A percentile compares a stretch with the other conserved stretches of the same genome.
These are phyloP conservation scores for Tapera naevia DNA, from an alignment of 2,797 vertebrate genomes.

Conservation along the genomic window DNA sequence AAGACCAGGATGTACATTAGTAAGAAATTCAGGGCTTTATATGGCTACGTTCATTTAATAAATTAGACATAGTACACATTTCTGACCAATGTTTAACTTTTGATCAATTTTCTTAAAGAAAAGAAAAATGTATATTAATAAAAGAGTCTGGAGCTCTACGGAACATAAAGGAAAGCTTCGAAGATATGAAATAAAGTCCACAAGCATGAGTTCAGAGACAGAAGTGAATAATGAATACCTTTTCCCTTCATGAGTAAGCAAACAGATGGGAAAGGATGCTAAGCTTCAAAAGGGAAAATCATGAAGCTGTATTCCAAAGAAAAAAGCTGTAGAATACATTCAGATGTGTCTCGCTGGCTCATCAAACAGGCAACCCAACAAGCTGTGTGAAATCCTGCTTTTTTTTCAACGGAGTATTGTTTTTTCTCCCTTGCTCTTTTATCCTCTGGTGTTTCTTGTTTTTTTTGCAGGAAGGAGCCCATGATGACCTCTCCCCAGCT, in stretches of 20 bases:
- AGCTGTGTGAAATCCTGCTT: background rate
- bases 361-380: background rate
- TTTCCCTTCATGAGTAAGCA: background rate
- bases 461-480: background rate
- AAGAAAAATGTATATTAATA: background rate
- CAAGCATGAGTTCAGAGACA: background rate
- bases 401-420: background rate
- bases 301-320: background rate
- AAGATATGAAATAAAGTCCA: background rate
- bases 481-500: background rate
- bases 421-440: background rate
- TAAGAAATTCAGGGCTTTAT: background rate
- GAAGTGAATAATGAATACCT: background rate
- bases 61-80: background rate
- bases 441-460: background rate
- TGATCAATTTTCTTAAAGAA: background rate
- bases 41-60: background rate
- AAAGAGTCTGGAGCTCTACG: background rate
- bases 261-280: background rate
- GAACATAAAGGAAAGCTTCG: background rate
- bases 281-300: slow-evolving; percentile 12
- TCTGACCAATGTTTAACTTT: background rate
- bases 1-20: background rate
- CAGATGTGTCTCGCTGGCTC: background rate
- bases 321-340: background rate